Evolutionary conservation across 2,888 invertebrate species (phyloP), one percentile per base, ranked within the genome.

Genomic region (Tolmerus cingulatus): DNA sequence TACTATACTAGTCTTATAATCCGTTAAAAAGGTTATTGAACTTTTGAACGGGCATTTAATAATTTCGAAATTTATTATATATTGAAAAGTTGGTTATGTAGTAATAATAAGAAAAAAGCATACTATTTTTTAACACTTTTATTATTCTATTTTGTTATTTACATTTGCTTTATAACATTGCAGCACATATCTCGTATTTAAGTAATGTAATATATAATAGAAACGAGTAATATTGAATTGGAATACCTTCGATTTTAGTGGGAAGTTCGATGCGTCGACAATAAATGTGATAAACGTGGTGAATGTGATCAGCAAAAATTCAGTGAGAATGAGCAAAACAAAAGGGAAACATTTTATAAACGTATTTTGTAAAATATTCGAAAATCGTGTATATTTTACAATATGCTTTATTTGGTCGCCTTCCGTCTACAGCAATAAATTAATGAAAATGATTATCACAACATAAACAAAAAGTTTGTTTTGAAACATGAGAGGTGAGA

Each of bases 161-260:
- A 84, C 87, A 87, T 88, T 86, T 87, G 82, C 84, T 88, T 88
- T 88, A 88, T 87, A 88, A 88, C 86, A 88, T 88, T 88, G 88
- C 88, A 86, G 82, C 86, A 87, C 84, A 43, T 86, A 87, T 87
- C 57, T 74, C 23, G 74, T 88, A 84, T 88, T 88, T 51, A 77
- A 30, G 66, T 66, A 76, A 84, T 76, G 51, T 74, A 37, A 78
- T 77, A 77, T 82, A 79, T 86, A 82, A 87, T 86, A 82, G 78
- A 86, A 82, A 51, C 46, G 43, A 40, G 16, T 78, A 46, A 78
- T 78, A 78, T 76, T 34, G 40, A 76, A 74, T 74, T 16, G 76
- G n/a, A 34, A 9, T 66, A 27, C 66, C 66, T 66, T 66, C 12
- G 66, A 66, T 27, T 66, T 66, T 23, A 66, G 27, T 66, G 1